Conservation (phyloP, 2,113 vertebrate species). For the Erythrolamprus reginae region DNA sequence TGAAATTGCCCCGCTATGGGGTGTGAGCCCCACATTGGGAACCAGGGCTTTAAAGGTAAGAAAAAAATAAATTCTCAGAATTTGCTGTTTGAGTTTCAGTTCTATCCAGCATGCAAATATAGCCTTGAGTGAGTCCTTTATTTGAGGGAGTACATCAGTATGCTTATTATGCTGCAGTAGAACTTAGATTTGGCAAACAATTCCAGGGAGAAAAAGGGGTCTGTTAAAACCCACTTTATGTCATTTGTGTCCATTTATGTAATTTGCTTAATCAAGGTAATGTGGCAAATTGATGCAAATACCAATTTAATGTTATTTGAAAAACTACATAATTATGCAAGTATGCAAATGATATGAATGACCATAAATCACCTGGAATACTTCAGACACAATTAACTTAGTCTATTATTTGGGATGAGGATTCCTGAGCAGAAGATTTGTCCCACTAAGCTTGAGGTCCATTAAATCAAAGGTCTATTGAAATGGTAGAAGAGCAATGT, state of each 20-base stretch:
- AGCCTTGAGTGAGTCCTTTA: not conserved
- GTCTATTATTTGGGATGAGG: not conserved
- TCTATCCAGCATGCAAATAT: not conserved
- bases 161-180: not conserved
- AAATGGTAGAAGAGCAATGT: not conserved
- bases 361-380: not conserved
- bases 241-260: not conserved
- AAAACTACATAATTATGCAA: not conserved
- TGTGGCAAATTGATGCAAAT: not conserved
- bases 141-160: not conserved
- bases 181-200: not conserved
- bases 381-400: not conserved
- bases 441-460: not conserved
- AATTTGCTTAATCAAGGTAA: not conserved
- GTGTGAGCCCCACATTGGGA: too few species aligned
- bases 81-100: not conserved
- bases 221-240: not conserved
- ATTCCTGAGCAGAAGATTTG: not conserved
- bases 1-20: too few species aligned
- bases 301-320: not conserved
- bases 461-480: not conserved
- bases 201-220: not conserved
- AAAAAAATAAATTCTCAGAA: not conserved
- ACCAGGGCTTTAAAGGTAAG: not conserved
- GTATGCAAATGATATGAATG: not conserved